Conservation (phyloP, 2,888 invertebrate species). For the Netelia melanura region DNA sequence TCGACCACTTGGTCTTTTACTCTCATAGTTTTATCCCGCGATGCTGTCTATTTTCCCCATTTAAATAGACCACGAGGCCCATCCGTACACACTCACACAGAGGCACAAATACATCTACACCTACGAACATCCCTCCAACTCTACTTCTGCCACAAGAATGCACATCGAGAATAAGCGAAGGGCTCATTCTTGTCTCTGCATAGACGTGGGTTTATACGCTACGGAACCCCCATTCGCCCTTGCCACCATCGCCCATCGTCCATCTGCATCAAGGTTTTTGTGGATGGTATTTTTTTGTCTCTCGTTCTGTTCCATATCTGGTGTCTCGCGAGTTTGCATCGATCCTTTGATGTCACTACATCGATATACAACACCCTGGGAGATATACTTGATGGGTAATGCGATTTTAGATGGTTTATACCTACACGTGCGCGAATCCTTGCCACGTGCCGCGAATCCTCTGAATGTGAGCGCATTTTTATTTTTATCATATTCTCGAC, state of each 20-base stretch:
- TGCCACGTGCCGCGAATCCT: slow-evolving; percentile 63
- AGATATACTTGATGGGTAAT: slow-evolving; percentile 61
- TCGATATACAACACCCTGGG: slow-evolving; percentile 48
- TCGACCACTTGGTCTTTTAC: not conserved
- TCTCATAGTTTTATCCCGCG: slow-evolving; percentile 44
- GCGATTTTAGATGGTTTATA: slow-evolving; percentile 68
- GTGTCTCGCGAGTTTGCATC: slow-evolving; percentile 28
- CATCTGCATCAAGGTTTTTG: slow-evolving; percentile 60
- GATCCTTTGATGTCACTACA: slow-evolving; percentile 63
- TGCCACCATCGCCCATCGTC: slow-evolving; percentile 44
- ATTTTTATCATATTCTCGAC: slow-evolving; percentile 11
- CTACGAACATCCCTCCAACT: slow-evolving; percentile 36
- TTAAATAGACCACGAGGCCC: slow-evolving; percentile 69
- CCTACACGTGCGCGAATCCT: slow-evolving; percentile 60
- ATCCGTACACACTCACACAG: slow-evolving; percentile 34
- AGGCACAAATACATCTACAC: not conserved
- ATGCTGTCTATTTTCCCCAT: slow-evolving; percentile 62
- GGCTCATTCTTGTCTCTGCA: slow-evolving; percentile 51
- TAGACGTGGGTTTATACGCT: slow-evolving; percentile 36
- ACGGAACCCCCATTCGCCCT: slow-evolving; percentile 50
- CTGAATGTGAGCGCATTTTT: slow-evolving; percentile 56
- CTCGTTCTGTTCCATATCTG: slow-evolving; percentile 39
- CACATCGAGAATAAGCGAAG: slow-evolving; percentile 62
- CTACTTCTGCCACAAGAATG: slow-evolving; percentile 56
- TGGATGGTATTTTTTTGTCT: slow-evolving; percentile 53